Conservation (phyloP, 2,113 vertebrate genomes). For the Oophaga pumilio region DNA sequence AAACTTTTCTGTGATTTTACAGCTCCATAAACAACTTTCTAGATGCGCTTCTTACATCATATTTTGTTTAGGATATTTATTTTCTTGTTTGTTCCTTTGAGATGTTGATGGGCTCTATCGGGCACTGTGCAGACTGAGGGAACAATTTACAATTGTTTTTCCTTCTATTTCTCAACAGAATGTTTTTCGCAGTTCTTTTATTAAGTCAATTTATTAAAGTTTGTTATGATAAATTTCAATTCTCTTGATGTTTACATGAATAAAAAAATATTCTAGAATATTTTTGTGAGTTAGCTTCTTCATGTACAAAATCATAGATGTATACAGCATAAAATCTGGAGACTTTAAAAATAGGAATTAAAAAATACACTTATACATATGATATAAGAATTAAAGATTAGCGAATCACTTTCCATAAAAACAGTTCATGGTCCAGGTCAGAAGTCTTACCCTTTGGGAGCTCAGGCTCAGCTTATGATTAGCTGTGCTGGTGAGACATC, state of each 20-base stretch:
- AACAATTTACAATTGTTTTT: conserved; percentile 27
- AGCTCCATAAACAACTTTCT: conserved; percentile 38
- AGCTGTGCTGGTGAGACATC: too few species aligned
- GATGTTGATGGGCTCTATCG: conserved; percentile 36
- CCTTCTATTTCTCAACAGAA: background rate
- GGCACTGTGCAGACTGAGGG: conserved; percentile 12
- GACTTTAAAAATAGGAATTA: too few species aligned
- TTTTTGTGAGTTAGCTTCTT: too few species aligned
- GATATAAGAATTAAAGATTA: too few species aligned
- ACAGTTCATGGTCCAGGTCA: too few species aligned
- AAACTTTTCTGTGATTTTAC: conserved; percentile 39
- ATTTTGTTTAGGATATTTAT: conserved; percentile 37
- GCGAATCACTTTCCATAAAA: too few species aligned
- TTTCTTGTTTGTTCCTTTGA: conserved; percentile 42
- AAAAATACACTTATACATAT: too few species aligned
- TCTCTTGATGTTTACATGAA: background rate
- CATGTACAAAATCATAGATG: too few species aligned
- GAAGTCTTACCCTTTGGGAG: too few species aligned
- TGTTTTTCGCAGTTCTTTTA: background rate
- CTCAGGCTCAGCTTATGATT: too few species aligned
- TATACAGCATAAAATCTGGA: too few species aligned
- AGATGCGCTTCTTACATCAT: conserved; percentile 28
- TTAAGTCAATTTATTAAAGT: conserved; percentile 31
- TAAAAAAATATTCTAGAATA: background rate
- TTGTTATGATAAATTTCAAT: conserved; percentile 2